phyloP scores from a whole-genome alignment of 2,888 invertebrate genomes.

The Elgonia sp. region DNA sequence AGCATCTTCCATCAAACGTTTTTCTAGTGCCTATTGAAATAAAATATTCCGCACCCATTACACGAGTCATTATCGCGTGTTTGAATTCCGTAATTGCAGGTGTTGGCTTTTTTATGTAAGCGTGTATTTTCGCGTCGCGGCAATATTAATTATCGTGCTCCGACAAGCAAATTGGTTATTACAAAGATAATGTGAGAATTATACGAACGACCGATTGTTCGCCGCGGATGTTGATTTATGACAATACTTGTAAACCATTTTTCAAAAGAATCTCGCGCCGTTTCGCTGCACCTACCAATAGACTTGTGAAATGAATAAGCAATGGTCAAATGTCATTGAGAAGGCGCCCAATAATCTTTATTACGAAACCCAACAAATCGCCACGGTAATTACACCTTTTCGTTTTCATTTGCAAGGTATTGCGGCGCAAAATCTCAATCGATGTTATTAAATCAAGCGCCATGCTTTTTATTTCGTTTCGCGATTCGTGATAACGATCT shows the following conservation, averaged over 20 bases:
- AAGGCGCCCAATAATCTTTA: slow-evolving; percentile 30
- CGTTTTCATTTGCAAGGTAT: slow-evolving; percentile 50
- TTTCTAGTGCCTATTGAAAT: slow-evolving; percentile 46
- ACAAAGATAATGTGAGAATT: slow-evolving; percentile 60
- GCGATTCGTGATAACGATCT: slow-evolving; percentile 43
- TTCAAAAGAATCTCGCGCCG: background rate
- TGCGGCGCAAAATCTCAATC: slow-evolving; percentile 35
- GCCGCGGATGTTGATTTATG: slow-evolving; percentile 55
- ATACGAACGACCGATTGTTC: slow-evolving; percentile 62
- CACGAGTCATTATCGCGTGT: slow-evolving; percentile 61
- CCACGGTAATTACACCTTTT: slow-evolving; percentile 33
- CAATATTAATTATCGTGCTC: slow-evolving; percentile 44
- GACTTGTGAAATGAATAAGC: background rate
- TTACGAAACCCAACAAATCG: slow-evolving; percentile 50
- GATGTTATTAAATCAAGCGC: slow-evolving; percentile 48
- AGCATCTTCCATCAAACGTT: slow-evolving; percentile 39
- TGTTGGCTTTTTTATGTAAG: slow-evolving; percentile 42
- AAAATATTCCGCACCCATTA: slow-evolving; percentile 54
- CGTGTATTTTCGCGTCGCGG: slow-evolving; percentile 31
- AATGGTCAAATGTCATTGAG: slow-evolving; percentile 28
- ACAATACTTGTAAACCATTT: background rate
- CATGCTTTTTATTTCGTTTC: slow-evolving; percentile 23
- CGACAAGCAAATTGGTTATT: slow-evolving; percentile 66
- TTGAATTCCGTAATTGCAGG: slow-evolving; percentile 53
- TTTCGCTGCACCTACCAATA: background rate